Evolutionary conservation across 1,140 invertebrate species (phyloP).

Genomic region (Eueides isabella): DNA sequence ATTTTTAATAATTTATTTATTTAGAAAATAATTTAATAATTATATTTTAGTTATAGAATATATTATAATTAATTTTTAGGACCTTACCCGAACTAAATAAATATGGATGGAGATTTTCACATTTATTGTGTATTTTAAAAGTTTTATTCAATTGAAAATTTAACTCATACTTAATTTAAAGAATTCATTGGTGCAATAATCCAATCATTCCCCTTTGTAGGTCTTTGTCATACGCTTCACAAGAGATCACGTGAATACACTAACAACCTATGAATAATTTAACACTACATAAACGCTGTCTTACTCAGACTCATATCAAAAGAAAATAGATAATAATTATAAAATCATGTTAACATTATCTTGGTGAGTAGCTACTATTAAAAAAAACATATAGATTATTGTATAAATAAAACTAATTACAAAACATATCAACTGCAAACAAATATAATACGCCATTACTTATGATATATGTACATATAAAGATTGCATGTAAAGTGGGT

Average conservation of each 20-base stretch:
- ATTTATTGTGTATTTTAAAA: neutral
- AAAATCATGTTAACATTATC: constrained; percentile 6
- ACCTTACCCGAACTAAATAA: neutral
- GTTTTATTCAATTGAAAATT: no score
- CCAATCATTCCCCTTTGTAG: neutral
- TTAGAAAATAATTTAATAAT: constrained; percentile 3
- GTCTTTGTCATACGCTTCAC: constrained; percentile 24
- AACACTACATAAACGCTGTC: constrained; percentile 18
- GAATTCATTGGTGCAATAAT: neutral
- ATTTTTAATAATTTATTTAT: constrained; percentile 6
- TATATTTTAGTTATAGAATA: neutral
- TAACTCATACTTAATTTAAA: neutral
- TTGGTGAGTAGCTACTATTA: neutral
- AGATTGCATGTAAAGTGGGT: constrained; percentile 33
- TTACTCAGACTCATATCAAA: constrained; percentile 21
- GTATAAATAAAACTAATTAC: neutral
- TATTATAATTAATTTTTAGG: neutral
- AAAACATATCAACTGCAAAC: neutral
- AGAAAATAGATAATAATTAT: constrained; percentile 16
- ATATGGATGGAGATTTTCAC: neutral
- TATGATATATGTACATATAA: neutral
- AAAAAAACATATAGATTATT: neutral
- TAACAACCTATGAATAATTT: constrained; percentile 33
- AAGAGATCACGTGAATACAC: constrained; percentile 31
- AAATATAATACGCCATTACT: neutral